These are phyloP conservation scores for Pygocentrus nattereri DNA, from an alignment of 2,797 vertebrate species.

Conservation along the genomic window DNA sequence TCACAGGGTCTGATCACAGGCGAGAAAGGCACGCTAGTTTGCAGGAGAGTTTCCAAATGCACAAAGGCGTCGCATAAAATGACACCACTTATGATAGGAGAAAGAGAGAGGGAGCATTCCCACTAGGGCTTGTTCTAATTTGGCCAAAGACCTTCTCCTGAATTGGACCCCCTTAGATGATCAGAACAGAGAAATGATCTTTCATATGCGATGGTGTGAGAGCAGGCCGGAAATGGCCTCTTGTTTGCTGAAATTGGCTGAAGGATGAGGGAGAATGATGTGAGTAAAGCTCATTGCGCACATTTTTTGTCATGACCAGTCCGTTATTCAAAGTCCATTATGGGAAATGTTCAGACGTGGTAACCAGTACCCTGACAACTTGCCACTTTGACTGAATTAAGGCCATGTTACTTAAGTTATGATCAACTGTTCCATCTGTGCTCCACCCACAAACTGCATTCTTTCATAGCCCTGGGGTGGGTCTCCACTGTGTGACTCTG, in stretches of 20 bases:
- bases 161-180: background rate
- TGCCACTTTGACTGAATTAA: background rate
- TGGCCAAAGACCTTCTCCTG: background rate
- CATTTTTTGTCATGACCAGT: background rate
- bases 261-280: constrained; percentile 6
- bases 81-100: background rate
- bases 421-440: no score
- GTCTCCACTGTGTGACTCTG: no score
- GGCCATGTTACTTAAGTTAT: background rate
- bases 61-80: background rate
- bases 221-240: background rate
- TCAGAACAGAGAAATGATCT: background rate
- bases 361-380: background rate
- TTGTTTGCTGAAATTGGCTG: constrained; percentile 16
- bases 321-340: background rate
- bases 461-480: no score
- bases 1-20: constrained; percentile 8
- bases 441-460: background rate
- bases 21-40: background rate
- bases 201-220: background rate
- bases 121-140: constrained; percentile 19
- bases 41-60: background rate
- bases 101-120: background rate
- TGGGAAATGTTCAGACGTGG: background rate
- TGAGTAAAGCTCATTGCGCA: constrained; percentile 17